Percentiles rank a stretch among this genome's conserved stretches.
Evolutionary conservation across 2,888 invertebrate genomes (phyloP).

Genomic region (Podotricha telesiphe): DNA sequence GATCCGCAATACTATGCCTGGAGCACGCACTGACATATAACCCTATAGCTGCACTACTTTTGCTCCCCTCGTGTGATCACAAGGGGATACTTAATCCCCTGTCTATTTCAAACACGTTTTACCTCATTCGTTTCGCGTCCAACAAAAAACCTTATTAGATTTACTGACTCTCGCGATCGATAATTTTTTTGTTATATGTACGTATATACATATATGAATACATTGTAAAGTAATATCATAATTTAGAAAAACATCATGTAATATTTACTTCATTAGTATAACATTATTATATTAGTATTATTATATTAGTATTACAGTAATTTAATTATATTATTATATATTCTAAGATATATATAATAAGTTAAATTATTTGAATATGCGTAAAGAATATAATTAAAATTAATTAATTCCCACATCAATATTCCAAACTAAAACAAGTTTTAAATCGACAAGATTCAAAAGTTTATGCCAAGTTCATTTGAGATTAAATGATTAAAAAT

Average conservation of each 20-base stretch:
- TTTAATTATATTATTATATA: not conserved
- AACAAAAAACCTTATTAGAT: slow-evolving; percentile 81
- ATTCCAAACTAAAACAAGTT: slow-evolving; percentile 39
- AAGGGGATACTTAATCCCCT: slow-evolving; percentile 81
- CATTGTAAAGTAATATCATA: not conserved
- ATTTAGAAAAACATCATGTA: too few species aligned
- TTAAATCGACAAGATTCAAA: slow-evolving; percentile 24
- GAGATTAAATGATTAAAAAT: slow-evolving; percentile 19
- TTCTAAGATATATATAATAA: slow-evolving; percentile 19
- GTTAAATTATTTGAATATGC: slow-evolving; percentile 35
- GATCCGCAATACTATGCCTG: slow-evolving; percentile 63
- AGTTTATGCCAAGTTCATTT: slow-evolving; percentile 22
- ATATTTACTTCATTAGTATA: too few species aligned
- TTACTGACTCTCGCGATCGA: slow-evolving; percentile 71
- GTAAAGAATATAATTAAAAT: slow-evolving; percentile 29
- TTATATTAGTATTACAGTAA: too few species aligned
- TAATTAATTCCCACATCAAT: slow-evolving; percentile 44
- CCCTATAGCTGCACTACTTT: slow-evolving; percentile 43
- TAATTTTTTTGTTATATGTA: slow-evolving; percentile 48
- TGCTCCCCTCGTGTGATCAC: slow-evolving; percentile 58
- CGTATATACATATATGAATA: not conserved
- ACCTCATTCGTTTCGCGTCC: slow-evolving; percentile 80
- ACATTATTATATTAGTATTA: too few species aligned
- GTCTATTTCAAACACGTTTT: slow-evolving; percentile 83
- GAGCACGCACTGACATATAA: slow-evolving; percentile 63